These are phyloP conservation scores for Lepus oiostolus DNA, from an alignment of 2,797 vertebrate species.

Conservation along the genomic window DNA sequence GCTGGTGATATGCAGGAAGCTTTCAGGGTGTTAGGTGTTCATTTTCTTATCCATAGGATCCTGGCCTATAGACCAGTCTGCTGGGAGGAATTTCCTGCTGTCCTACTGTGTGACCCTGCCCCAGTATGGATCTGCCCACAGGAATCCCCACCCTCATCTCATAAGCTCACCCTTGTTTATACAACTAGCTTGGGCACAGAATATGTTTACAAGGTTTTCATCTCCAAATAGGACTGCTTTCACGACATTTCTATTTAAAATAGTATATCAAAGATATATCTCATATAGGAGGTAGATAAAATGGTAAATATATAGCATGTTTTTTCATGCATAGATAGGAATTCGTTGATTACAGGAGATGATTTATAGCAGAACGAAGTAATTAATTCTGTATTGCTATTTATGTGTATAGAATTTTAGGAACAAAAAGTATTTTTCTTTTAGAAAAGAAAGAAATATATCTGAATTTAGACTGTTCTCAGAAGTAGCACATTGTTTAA, in stretches of 20 bases:
- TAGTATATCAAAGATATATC: not conserved
- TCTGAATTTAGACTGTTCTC: not conserved
- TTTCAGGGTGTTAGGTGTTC: not conserved
- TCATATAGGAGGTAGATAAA: not conserved
- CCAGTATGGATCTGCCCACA: not conserved
- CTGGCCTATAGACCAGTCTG: not conserved
- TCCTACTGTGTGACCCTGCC: not conserved
- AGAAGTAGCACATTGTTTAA: not conserved
- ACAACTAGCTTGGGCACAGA: not conserved
- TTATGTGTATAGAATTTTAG: constrained; percentile 19
- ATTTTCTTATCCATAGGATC: not conserved
- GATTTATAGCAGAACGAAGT: not conserved
- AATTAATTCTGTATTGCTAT: not conserved
- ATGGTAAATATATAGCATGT: not conserved
- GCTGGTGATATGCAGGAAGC: too few relatives aligned
- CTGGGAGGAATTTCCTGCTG: not conserved
- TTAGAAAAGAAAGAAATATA: not conserved
- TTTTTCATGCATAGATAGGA: not conserved
- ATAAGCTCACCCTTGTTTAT: not conserved
- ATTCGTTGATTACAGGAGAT: not conserved
- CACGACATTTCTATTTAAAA: constrained; percentile 21
- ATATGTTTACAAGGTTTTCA: not conserved
- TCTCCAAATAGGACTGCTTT: not conserved
- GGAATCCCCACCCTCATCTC: not conserved
- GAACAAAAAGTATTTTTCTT: not conserved